Evolutionary conservation across 2,113 vertebrate genomes (phyloP), one percentile per base, ranked within the genome.

Genomic region (Carassius carassius): DNA sequence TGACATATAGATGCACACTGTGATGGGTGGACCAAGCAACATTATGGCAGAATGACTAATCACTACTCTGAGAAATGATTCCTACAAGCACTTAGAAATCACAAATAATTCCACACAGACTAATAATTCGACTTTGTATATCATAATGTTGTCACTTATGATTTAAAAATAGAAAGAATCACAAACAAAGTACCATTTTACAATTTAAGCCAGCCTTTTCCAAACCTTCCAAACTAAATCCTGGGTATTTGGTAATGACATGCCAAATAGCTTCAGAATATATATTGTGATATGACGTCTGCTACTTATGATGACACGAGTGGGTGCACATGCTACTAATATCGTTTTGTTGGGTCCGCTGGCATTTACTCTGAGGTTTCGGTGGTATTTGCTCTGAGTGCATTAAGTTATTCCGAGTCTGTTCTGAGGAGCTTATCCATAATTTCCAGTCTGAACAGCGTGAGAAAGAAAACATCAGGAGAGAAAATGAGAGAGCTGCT

Each of bases 101-200:
- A 79, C 91, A 87, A 87, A 37, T 44, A 75, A 85, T 81, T 90
- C 37, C 84, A 75, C 78, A 78, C 3, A 35, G 35, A 81, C 67
- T 82, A 87, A 86, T 75, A 84, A 86, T 72, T 65, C 82, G 54
- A 32, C 82, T 83, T 89, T 92, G 89, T 83, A 75, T 63, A 89
- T 86, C 82, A 81, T 91, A 85, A 87, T 47, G 73, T 85, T 90
- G 90, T 89, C 89, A 89, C 79, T 2, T 62, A 73, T 5, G 11
- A 23, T 47, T 44, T 73, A 12, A n/a, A 7, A 47, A 73, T 0
- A 7, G 12, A 47, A 23, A 23, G 19, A 11, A 23, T 23, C 17
- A 3, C 17, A 70, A 69, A 69, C 1, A 72, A 47, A 73, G 62
- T 47, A 47, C 11, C 70, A 73, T 37, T 73, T 47, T 47, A n/a